These are phyloP conservation scores for Entomyzon cyanotis DNA, from an alignment of 2,113 vertebrate species.

Conservation along the genomic window DNA sequence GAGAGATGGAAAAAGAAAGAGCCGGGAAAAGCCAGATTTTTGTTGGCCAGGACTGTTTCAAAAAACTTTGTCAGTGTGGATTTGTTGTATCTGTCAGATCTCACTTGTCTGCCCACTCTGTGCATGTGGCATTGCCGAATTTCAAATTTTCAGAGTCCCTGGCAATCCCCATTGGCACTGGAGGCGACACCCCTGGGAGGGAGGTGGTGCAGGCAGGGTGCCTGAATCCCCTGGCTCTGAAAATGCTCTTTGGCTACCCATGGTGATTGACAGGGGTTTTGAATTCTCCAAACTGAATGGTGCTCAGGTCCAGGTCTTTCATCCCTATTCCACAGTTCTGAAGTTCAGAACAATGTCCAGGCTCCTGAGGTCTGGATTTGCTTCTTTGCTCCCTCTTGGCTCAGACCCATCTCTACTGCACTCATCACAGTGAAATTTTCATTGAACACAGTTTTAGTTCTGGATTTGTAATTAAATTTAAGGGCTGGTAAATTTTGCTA, in stretches of 20 bases:
- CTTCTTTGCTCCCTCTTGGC: background rate
- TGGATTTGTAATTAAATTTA: conserved; percentile 48
- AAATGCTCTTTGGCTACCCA: background rate
- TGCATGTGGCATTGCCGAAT: fast-evolving
- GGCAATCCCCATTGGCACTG: background rate
- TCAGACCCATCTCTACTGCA: background rate
- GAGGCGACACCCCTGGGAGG: background rate
- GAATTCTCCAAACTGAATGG: background rate
- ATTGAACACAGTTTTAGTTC: conserved; percentile 13
- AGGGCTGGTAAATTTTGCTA: conserved; percentile 31
- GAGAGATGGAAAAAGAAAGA: background rate
- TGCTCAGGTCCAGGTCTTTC: background rate
- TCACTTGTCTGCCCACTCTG: background rate
- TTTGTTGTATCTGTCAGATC: background rate
- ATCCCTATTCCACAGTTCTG: background rate
- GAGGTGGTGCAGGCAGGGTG: fast-evolving
- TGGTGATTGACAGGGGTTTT: background rate
- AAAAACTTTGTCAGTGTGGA: background rate
- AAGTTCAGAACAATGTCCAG: background rate
- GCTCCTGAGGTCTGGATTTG: background rate
- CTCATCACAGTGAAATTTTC: background rate
- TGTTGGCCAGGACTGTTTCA: background rate
- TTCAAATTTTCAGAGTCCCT: background rate
- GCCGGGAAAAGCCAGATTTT: background rate
- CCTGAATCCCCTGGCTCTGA: background rate